A percentile compares a stretch with the other conserved stretches of the same genome.
These are phyloP conservation scores for Synergus laeviventris DNA, from an alignment of 2,888 invertebrate species.

Conservation along the genomic window DNA sequence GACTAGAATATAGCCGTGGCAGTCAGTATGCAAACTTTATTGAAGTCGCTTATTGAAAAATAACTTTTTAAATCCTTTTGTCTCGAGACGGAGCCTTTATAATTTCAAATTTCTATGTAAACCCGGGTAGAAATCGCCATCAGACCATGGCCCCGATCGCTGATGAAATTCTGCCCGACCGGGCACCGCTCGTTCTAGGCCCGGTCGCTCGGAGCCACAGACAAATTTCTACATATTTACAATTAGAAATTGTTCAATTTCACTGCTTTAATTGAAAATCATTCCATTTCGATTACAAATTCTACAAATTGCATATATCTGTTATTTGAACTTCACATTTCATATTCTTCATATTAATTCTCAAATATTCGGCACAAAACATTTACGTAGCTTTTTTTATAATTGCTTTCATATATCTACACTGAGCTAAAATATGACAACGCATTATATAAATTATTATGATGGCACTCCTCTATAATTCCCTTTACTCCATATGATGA, in stretches of 20 bases:
- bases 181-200: no score
- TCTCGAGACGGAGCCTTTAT: not conserved
- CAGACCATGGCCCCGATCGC: no score
- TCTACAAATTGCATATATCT: no score
- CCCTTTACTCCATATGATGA: not conserved
- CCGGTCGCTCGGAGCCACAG: no score
- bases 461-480: slow-evolving; percentile 17
- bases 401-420: not conserved
- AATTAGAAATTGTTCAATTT: no score
- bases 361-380: not conserved
- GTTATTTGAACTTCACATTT: not conserved
- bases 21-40: slow-evolving; percentile 7
- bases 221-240: no score
- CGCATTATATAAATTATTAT: slow-evolving; percentile 14
- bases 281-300: no score
- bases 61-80: not conserved
- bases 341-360: no score
- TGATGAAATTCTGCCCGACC: no score
- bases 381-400: not conserved
- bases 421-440: slow-evolving; percentile 25
- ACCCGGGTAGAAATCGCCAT: no score
- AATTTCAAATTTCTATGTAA: not conserved
- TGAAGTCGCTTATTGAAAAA: not conserved
- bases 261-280: no score
- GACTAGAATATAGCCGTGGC: not conserved